A percentile compares a stretch with the other conserved stretches of the same genome.
Evolutionary conservation across 2,888 invertebrate genomes (phyloP).

Genomic region (Drosophila melanocephala): DNA sequence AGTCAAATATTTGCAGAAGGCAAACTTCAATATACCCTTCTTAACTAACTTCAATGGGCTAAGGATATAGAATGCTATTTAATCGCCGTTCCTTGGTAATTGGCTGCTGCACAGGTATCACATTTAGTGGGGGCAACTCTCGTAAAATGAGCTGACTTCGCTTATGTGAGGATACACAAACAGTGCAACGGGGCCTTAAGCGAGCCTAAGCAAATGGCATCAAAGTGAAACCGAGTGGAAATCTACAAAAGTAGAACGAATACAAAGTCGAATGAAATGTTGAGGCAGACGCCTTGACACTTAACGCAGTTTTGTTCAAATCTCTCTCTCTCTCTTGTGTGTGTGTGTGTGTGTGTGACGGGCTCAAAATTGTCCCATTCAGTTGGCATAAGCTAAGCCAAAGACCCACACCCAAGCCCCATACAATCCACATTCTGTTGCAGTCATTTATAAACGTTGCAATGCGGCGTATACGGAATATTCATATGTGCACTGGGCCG

Average conservation of each 20-base stretch:
- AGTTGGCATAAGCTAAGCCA: slow-evolving; percentile 62
- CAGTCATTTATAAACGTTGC: slow-evolving; percentile 70
- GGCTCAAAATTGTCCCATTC: slow-evolving; percentile 64
- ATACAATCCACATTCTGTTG: slow-evolving; percentile 14
- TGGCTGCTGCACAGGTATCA: slow-evolving; percentile 33
- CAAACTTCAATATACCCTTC: background rate
- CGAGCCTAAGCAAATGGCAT: slow-evolving; percentile 51
- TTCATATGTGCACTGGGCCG: background rate
- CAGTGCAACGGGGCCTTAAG: slow-evolving; percentile 4
- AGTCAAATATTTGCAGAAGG: too few species aligned
- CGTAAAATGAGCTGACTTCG: slow-evolving; percentile 37
- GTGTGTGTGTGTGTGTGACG: slow-evolving; percentile 5
- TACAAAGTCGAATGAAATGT: slow-evolving; percentile 54
- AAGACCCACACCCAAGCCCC: background rate
- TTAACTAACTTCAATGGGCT: background rate
- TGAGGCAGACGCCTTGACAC: slow-evolving; percentile 33
- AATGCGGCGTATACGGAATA: slow-evolving; percentile 54
- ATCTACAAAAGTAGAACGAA: slow-evolving; percentile 24
- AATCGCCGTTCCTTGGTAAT: slow-evolving; percentile 60
- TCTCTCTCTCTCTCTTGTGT: background rate
- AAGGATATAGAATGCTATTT: slow-evolving; percentile 23
- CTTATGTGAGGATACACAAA: slow-evolving; percentile 22
- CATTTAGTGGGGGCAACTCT: slow-evolving; percentile 12
- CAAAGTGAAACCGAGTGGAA: slow-evolving; percentile 37
- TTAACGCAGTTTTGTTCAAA: slow-evolving; percentile 22